Base-by-base conservation (phyloP, 2,888 invertebrate species). In the Pomacea canaliculata region DNA sequence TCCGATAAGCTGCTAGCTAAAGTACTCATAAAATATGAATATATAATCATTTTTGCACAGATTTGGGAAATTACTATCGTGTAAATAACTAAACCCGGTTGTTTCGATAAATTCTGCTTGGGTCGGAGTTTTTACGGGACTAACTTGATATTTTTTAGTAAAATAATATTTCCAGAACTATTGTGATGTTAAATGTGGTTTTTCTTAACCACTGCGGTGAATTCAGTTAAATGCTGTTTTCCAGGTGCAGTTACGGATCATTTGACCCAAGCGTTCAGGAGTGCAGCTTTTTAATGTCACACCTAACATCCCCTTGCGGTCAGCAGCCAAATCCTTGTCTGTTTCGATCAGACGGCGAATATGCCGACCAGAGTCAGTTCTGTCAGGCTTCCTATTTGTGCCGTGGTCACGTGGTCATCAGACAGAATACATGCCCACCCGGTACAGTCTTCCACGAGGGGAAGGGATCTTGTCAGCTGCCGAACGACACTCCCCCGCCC, bases 181-280 rank as follows among this genome's bases (percentile, higher is more conserved):
- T 5, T 37, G 37, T 37, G 37, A 37, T 37, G 37, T 37, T 37
- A 37, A 37, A 37, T 37, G 37, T 1, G 37, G 37, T 37, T 37
- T 37, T 37, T 1, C 37, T 37, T 0, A 5, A 37, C 37, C 51
- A 56, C 51, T 56, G 51, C 2, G 12, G 1, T 56, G 51, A 0
- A 56, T 56, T 56, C 16, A 56, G 51, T 13, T 0, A 13, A 56
- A 1, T 56, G 2, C 8, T 7, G 12, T 10, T 56, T 63, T 27
- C 27, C 5, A 77, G 81, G 59, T 85, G 85, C 79, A 70, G 75
- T 19, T 79, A 76, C 59, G 83, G 85, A 19, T 82, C 79, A 76
- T 85, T 85, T 70, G 76, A 84, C 75, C 83, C 84, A 18, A 66
- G 63, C 7, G 73, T 78, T 1, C 77, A 79, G 18, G 70, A 66